Base-by-base conservation (phyloP, 2,113 vertebrate species). In the Salminus brasiliensis region DNA sequence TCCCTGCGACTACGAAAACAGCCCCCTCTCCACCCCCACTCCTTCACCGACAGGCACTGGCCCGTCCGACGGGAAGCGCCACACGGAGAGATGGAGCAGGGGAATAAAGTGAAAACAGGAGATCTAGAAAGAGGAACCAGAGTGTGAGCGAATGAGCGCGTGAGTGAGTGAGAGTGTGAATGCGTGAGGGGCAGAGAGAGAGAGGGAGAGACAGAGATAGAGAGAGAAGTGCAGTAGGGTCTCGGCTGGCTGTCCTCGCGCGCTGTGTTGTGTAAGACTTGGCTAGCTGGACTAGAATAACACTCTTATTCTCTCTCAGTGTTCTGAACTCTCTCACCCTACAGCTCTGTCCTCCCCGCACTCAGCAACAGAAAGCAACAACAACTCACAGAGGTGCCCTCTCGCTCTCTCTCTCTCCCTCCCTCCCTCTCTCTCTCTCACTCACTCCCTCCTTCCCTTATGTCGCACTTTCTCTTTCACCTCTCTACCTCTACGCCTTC, bases 241-340 rank as follows among this genome's bases (percentile, higher is more conserved):
- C 63, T 71, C 57, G 60, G 67, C 45, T 74, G 70, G 65, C 25
- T 80, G 71, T 72, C 78, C 71, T 65, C 63, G 60, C 32, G 52
- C 62, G 59, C 29, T 65, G 76, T 79, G 77, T 83, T 83, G 49
- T 76, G 81, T 72, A 83, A 80, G 45, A 71, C 45, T 76, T 83
- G 81, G 76, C 76, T 43, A 47, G 21, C 67, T 76, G 36, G 21
- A 76, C 57, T 79, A 76, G 36, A 79, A 59, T 76, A 76, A 76
- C 67, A 79, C 78, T 67, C 45, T 76, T 66, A 66, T 83, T 83
- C 57, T 75, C 80, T 82, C 72, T 74, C 76, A 55, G 72, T 71
- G 57, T 70, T 83, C 60, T 83, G 81, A 83, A 83, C 77, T 83
- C 77, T 76, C 47, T 80, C 75, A 78, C 72, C 72, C 73, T 59